Base-by-base conservation (phyloP, 2,888 invertebrate species). In the Schrankia costaestrigalis region DNA sequence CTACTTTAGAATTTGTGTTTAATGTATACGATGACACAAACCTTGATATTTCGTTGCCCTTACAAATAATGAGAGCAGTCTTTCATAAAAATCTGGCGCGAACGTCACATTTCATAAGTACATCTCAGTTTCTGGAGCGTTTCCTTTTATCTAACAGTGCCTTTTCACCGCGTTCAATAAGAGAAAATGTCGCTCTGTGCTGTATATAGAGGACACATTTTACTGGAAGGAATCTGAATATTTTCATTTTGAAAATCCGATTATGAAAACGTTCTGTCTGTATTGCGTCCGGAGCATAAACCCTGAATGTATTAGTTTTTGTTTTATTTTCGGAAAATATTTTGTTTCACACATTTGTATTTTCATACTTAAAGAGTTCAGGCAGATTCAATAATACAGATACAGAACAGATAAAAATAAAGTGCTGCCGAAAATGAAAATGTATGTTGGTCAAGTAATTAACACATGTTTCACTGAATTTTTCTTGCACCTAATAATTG, bases 81-180 rank as follows among this genome's bases (percentile, higher is more conserved):
- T 26, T 36, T 25, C 11, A 24, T 21, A 31, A 23, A 24, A 31
- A 38, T 31, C 19, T 24, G 17, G 10, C 13, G 25, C 31, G 12
- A 31, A 23, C 26, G 24, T 37, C 24, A 47, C 39, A 30, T 29
- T 37, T 7, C 6, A 4, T 35, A 28, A 35, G 29, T 34, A 43
- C 32, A 43, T 34, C 31, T 33, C 28, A 11, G 37, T 34, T 42
- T 37, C 35, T 28, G 14, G 27, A 41, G 25, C 39, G 19, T 31
- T 39, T 45, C 37, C 24, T 37, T 38, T 48, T 37, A 42, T 49
- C 38, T 34, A 29, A 26, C 24, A 9, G 26, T 41, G 35, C 39
- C 44, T 49, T 39, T 53, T 53, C 46, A 46, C 26, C 29, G 35
- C 11, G 38, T 43, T 49, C 38, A 46, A 37, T 47, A 29, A 36